Base-by-base conservation (phyloP, 2,113 vertebrate genomes). In the Caranx ignobilis region DNA sequence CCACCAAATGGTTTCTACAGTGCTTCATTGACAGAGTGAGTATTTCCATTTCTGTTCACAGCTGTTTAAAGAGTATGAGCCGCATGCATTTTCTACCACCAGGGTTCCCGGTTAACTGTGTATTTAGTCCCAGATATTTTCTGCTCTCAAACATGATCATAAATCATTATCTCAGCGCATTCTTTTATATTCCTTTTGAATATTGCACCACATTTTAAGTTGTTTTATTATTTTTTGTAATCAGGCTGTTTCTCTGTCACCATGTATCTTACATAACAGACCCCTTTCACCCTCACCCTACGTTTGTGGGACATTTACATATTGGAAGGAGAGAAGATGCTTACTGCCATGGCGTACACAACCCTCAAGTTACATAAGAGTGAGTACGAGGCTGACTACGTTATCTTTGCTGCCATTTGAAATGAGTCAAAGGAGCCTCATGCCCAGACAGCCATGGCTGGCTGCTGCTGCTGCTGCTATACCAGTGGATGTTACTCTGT, bases 1-100 rank as follows among this genome's bases (percentile, higher is more conserved):
- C 96, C n/a, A 98, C 97, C 83, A 98, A 98, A 90, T 98, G 97
- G 97, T 98, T 98, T 85, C 93, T 98, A 52, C 97, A 98, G 87
- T 98, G 97, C 81, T 98, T 98, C 92, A 96, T 98, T 15, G 97
- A 98, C 84, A 92, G 97, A 94, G 97, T 98, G 83, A 95, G 96
- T 77, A 37, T 87, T 74, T 80, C 37, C 32, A 34, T 47, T 39
- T 47, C 16, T 11, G 35, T 32, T 26, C 26, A 26, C 26, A 48
- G 4, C 47, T 56, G 35, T 55, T 48, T 5, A 32, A 34, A 68
- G 19, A 55, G 50, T 50, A 62, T 18, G 34, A 47, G 15, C n/a
- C 16, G 10, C 41, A 63, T 21, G 0, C 21, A 16, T 19, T 31
- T 21, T 70, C n/a, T 18, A 31, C 31, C 16, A 43, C 19, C 11